A percentile compares a stretch with the other conserved stretches of the same genome.
Conservation (phyloP, 2,113 vertebrate species). For the Vimba vimba region DNA sequence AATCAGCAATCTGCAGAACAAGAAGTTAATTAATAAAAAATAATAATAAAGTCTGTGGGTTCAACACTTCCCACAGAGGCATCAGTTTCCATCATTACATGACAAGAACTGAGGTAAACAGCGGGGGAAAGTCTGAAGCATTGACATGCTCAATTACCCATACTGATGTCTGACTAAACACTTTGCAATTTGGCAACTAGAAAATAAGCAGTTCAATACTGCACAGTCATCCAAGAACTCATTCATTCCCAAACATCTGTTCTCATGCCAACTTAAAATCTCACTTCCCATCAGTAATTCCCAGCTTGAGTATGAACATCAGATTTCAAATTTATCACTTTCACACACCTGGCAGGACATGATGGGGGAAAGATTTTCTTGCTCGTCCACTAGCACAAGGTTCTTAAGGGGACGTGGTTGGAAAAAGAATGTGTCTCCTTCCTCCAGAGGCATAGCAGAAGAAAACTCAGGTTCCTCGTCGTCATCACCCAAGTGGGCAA, state of each 20-base stretch:
- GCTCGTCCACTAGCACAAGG: constrained; percentile 92
- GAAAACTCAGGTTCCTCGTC: constrained; percentile 99
- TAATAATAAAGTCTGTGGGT: background rate
- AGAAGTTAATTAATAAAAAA: background rate
- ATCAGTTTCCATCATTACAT: background rate
- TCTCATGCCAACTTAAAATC: background rate
- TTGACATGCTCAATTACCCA: background rate
- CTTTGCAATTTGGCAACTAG: background rate
- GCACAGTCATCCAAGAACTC: background rate
- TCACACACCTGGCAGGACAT: constrained; percentile 89
- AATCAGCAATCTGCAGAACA: constrained; percentile 88
- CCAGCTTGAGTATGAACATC: background rate
- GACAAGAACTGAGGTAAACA: background rate
- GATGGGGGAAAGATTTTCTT: constrained; percentile 97
- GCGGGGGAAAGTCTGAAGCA: too few relatives aligned
- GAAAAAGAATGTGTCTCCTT: constrained; percentile 98
- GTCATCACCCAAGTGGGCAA: constrained; percentile 95
- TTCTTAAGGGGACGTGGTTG: constrained; percentile 97
- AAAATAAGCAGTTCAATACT: background rate
- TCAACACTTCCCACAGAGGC: background rate
- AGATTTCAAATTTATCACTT: background rate
- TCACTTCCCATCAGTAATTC: background rate
- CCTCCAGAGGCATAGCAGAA: constrained; percentile 97
- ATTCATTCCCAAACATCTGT: background rate
- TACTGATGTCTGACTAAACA: background rate